Conservation (phyloP, 2,888 invertebrate genomes). For the Caenorhabditis parvicauda region DNA sequence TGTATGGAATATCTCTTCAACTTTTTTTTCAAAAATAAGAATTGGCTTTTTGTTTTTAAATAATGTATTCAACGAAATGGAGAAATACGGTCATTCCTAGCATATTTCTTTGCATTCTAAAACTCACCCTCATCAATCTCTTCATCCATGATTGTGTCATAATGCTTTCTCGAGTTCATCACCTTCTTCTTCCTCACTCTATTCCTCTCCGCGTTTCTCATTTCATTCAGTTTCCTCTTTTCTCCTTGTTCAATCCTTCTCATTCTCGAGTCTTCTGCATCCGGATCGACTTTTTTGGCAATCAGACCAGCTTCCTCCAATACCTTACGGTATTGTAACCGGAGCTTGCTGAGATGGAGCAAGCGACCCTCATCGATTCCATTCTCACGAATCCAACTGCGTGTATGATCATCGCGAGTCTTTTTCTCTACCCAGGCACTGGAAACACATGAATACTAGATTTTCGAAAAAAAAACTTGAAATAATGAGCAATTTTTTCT, state of each 20-base stretch:
- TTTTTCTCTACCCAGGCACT: slow-evolving; percentile 63
- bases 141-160: slow-evolving; percentile 46
- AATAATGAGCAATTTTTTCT: no score
- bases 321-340: slow-evolving; percentile 71
- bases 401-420: slow-evolving; percentile 58
- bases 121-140: no score
- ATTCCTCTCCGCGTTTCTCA: slow-evolving; percentile 69
- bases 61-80: no score
- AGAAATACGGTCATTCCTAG: no score
- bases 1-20: no score
- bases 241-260: slow-evolving; percentile 78
- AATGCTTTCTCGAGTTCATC: slow-evolving; percentile 66
- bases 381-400: slow-evolving; percentile 82
- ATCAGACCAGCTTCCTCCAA: slow-evolving; percentile 57
- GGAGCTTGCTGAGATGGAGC: slow-evolving; percentile 90
- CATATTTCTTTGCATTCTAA: no score
- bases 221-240: slow-evolving; percentile 78
- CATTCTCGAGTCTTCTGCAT: slow-evolving; percentile 47
- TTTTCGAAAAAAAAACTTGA: no score
- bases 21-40: no score
- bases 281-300: slow-evolving; percentile 35
- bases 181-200: slow-evolving; percentile 69
- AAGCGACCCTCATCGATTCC: slow-evolving; percentile 94
- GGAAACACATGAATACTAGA: neutral
- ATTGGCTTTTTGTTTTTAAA: no score